phyloP scores from a whole-genome alignment of 2,113 vertebrate species.

The Grus americana region DNA sequence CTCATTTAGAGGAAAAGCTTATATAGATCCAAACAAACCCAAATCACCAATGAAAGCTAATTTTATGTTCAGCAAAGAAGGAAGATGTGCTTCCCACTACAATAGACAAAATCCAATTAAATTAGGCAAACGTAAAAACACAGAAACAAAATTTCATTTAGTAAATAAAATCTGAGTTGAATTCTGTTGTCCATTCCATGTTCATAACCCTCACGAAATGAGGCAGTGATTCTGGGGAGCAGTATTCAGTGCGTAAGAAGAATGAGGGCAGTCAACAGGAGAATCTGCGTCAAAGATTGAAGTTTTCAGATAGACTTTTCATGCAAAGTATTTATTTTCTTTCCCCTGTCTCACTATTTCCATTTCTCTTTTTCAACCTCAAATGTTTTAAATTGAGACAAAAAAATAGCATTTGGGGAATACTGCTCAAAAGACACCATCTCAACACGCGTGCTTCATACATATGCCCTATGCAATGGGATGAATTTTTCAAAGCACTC shows the following conservation, averaged over 20 bases:
- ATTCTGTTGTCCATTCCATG: slow-evolving; percentile 19
- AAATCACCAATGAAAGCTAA: slow-evolving; percentile 71
- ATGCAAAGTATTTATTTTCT: neutral
- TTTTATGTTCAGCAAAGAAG: slow-evolving; percentile 68
- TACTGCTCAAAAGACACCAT: neutral
- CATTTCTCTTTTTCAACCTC: neutral
- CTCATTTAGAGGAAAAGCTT: slow-evolving; percentile 69
- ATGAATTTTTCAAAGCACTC: neutral
- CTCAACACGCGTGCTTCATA: rapidly evolving
- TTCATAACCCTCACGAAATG: neutral
- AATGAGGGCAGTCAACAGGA: neutral
- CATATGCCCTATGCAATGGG: rapidly evolving
- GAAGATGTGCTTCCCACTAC: slow-evolving; percentile 63
- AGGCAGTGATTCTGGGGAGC: neutral
- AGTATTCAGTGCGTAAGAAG: neutral
- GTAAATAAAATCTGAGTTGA: slow-evolving; percentile 41
- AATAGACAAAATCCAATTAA: slow-evolving; percentile 67
- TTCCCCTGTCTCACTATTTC: neutral
- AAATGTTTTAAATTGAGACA: neutral
- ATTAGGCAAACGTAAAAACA: slow-evolving; percentile 62
- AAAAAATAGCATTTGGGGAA: neutral
- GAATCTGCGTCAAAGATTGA: neutral
- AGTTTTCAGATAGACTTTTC: neutral
- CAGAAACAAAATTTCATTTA: slow-evolving; percentile 53
- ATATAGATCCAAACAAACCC: slow-evolving; percentile 71